Percentiles rank a stretch among this genome's conserved stretches.
Conservation (phyloP, 1,140 invertebrate genomes). For the Chrysopa pallens region DNA sequence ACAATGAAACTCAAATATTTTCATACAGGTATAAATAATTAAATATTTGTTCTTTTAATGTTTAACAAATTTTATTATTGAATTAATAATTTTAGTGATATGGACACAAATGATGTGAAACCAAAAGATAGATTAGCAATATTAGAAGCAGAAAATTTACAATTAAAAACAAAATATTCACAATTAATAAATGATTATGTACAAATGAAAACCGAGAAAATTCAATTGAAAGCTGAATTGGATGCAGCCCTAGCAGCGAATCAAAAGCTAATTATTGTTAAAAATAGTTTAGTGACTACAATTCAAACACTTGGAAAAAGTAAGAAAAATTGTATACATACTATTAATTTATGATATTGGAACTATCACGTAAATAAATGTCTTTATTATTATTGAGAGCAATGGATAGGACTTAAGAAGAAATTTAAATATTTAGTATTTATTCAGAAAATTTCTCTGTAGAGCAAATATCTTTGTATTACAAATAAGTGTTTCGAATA, state of each 20-base stretch:
- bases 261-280: background rate
- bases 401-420: no score
- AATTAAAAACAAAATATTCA: background rate
- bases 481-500: no score
- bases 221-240: background rate
- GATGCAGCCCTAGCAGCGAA: background rate
- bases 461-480: no score
- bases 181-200: background rate
- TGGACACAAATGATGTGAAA: background rate
- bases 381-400: no score
- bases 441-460: no score
- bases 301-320: background rate
- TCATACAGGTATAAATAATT: no score
- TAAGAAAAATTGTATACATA: no score
- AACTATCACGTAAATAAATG: no score
- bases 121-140: background rate
- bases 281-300: background rate
- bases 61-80: background rate
- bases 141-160: background rate
- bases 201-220: background rate
- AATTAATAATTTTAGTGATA: background rate
- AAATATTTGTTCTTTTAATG: background rate
- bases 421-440: no score
- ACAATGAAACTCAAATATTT: no score
- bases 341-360: no score